Percentiles rank a stretch among this genome's conserved stretches.
Evolutionary conservation across 2,797 vertebrate species (phyloP).

Genomic region (Sylvilagus floridanus): DNA sequence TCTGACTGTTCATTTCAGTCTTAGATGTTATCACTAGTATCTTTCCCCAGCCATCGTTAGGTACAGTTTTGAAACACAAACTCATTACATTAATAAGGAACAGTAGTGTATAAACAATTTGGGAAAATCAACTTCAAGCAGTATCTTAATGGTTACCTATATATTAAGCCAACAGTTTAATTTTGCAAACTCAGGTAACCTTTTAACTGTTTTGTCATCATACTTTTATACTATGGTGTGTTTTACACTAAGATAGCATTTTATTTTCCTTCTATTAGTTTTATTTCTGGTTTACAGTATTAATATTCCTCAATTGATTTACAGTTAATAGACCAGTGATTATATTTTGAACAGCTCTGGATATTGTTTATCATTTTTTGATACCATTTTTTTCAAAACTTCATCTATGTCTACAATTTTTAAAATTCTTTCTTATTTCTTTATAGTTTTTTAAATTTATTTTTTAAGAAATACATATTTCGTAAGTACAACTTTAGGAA

Average conservation of each 20-base stretch:
- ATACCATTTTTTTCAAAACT: background rate
- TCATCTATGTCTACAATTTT: background rate
- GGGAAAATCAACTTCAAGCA: background rate
- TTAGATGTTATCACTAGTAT: background rate
- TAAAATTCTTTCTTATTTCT: background rate
- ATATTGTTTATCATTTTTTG: background rate
- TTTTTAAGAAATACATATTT: no score
- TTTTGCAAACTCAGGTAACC: background rate
- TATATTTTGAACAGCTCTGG: constrained; percentile 1
- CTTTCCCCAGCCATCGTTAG: background rate
- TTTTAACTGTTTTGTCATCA: background rate
- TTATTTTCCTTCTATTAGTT: constrained; percentile 9
- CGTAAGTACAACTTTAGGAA: no score
- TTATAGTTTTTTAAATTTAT: no score
- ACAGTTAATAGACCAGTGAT: background rate
- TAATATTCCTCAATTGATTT: background rate
- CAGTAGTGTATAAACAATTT: background rate
- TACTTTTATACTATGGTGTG: background rate
- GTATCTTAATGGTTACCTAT: background rate
- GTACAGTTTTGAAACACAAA: background rate
- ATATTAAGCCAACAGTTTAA: background rate
- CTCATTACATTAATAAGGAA: background rate
- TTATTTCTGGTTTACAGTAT: constrained; percentile 7
- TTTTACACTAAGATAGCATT: background rate
- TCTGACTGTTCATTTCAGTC: background rate